Evolutionary conservation across 2,888 invertebrate species (phyloP), one percentile per base, ranked within the genome.

Genomic region (Labia minor): DNA sequence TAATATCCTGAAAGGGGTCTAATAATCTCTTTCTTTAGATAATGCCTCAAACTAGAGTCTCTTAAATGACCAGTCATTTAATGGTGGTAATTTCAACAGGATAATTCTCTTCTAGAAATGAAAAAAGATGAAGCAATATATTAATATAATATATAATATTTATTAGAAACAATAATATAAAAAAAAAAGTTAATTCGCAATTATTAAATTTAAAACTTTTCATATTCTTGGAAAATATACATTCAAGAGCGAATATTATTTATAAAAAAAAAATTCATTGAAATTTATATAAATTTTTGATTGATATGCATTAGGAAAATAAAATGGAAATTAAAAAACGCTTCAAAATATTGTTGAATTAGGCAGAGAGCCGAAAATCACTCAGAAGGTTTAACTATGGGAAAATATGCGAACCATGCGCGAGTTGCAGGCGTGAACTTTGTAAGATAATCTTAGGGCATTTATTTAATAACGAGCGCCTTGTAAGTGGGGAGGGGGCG

Each of bases 351-450:
- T 26, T n/a, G 49, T 49, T 49, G 49, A 49, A 49, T n/a, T 49
- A 49, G 3, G 6, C 8, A n/a, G 16, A 14, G 6, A 16, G 49
- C 49, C 49, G 49, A 49, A 49, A 49, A 49, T 49, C 49, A 49
- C 49, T 16, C 49, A 49, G 2, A 26, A 4, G 16, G 14, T 49
- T 49, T 49, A 49, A 49, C 49, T 14, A 49, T 49, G 49, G 49
- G 49, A 49, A 49, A 49, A 49, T 49, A 49, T 49, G 49, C 49
- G 49, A 49, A 14, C 49, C 49, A 49, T 49, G 49, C 49, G 49
- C 49, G 49, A 11, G 49, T 49, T 49, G 49, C 49, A 49, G 49
- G 49, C 49, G 49, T 49, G 49, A 49, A 49, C 49, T 49, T 49
- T 49, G 49, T 49, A 49, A 49, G 49, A 16, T 49, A 49, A 49